Conservation (phyloP, 2,888 invertebrate genomes). For the Carcina quercana region DNA sequence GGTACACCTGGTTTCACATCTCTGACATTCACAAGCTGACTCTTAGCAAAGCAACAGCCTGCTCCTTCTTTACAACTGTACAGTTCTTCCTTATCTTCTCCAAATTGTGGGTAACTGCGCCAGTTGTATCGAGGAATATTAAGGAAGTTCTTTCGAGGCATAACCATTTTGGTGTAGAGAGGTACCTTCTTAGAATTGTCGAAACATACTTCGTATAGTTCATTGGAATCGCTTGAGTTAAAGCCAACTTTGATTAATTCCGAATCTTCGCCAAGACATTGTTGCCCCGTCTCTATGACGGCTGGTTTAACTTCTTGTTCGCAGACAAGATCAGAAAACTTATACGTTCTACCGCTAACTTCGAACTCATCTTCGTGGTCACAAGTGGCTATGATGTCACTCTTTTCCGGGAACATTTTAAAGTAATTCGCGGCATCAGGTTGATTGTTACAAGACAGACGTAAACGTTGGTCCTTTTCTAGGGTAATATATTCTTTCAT, state of each 20-base stretch:
- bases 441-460: conserved; percentile 1
- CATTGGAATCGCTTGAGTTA: conserved; percentile 3
- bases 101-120: not conserved
- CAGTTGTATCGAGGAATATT: no score
- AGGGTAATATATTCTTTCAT: no score
- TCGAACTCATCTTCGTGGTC: conserved; percentile 9
- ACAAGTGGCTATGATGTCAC: conserved; percentile 9
- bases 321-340: conserved; percentile 11
- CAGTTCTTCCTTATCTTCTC: not conserved
- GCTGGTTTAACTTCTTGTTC: conserved; percentile 1
- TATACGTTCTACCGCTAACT: conserved; percentile 7
- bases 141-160: not conserved
- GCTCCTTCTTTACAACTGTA: not conserved
- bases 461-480: no score
- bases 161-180: conserved; percentile 2
- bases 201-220: conserved; percentile 12
- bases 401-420: not conserved
- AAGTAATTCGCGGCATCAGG: not conserved
- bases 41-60: conserved; percentile 1
- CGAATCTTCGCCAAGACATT: conserved; percentile 9
- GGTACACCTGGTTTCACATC: conserved; percentile 1
- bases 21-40: not conserved
- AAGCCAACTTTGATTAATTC: conserved; percentile 11
- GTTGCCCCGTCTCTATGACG: conserved; percentile 4
- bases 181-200: conserved; percentile 6